Conservation (phyloP, 2,113 vertebrate genomes). For the Carassius carassius region DNA sequence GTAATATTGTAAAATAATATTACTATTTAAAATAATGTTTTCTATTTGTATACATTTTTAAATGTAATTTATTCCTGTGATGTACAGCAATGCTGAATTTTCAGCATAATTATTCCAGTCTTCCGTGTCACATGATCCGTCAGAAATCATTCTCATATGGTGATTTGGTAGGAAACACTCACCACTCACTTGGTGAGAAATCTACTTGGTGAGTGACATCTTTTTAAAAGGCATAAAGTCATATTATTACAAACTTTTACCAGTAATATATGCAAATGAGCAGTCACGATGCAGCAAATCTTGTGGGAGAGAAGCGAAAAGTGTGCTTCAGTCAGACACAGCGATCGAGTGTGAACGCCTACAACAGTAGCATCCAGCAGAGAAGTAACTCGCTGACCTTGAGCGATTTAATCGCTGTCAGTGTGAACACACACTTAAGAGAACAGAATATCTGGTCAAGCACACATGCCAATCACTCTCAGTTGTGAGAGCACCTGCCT, state of each 20-base stretch:
- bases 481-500: background rate
- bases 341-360: background rate
- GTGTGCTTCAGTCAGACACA: background rate
- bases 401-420: background rate
- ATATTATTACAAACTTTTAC: background rate
- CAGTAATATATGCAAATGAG: background rate
- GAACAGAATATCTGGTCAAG: conserved; percentile 5
- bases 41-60: too few relatives aligned
- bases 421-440: background rate
- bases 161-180: too few relatives aligned
- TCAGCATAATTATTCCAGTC: too few relatives aligned
- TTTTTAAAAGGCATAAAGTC: background rate
- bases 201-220: background rate
- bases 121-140: too few relatives aligned
- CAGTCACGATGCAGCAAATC: background rate
- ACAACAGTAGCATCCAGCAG: background rate
- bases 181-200: background rate
- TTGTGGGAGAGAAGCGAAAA: too few relatives aligned
- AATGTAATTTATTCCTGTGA: too few relatives aligned
- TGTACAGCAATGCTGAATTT: too few relatives aligned
- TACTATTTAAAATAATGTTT: too few relatives aligned
- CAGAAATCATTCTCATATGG: too few relatives aligned
- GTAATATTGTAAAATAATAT: too few relatives aligned
- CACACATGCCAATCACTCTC: background rate
- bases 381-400: background rate